A percentile compares a stretch with the other conserved stretches of the same genome.
Evolutionary conservation across 23 tunicate species (phyloP).

Genomic region (Phallusia fumigata): DNA sequence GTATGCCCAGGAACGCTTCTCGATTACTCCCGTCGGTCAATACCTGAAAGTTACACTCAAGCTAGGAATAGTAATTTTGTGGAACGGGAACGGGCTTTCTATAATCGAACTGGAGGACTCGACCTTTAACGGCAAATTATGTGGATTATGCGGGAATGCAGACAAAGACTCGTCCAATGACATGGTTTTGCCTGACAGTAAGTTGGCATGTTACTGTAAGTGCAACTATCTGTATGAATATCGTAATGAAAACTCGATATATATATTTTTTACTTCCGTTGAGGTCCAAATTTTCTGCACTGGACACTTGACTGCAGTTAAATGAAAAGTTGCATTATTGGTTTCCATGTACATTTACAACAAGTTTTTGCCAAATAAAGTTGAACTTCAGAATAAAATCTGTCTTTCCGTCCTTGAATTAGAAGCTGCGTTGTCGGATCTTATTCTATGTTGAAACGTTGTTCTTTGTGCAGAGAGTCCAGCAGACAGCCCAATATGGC

Average conservation of each 20-base stretch:
- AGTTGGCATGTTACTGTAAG: slow-evolving; percentile 5
- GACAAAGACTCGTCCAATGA: slow-evolving; percentile 57
- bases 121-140: slow-evolving; percentile 12
- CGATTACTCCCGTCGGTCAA: slow-evolving; percentile 36
- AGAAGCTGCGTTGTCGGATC: too few relatives aligned
- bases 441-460: background rate
- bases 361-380: too few relatives aligned
- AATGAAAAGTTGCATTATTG: too few relatives aligned
- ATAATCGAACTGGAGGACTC: slow-evolving; percentile 36
- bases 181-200: slow-evolving; percentile 60
- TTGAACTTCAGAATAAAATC: too few relatives aligned
- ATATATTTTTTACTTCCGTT: too few relatives aligned
- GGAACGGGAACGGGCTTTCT: slow-evolving; percentile 52
- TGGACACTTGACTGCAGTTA: too few relatives aligned
- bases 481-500: slow-evolving; percentile 23
- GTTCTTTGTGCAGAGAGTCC: background rate
- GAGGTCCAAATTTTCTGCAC: too few relatives aligned
- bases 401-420: too few relatives aligned
- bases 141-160: slow-evolving; percentile 82
- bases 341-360: too few relatives aligned
- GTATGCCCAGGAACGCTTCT: slow-evolving; percentile 18
- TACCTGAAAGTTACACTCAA: slow-evolving; percentile 44
- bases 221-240: too few relatives aligned
- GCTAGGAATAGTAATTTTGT: slow-evolving; percentile 39
- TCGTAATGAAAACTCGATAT: too few relatives aligned